Percentiles rank a stretch among this genome's conserved stretches.
phyloP scores from a whole-genome alignment of 2,113 vertebrate genomes.

The Eulacestoma nigropectus region DNA sequence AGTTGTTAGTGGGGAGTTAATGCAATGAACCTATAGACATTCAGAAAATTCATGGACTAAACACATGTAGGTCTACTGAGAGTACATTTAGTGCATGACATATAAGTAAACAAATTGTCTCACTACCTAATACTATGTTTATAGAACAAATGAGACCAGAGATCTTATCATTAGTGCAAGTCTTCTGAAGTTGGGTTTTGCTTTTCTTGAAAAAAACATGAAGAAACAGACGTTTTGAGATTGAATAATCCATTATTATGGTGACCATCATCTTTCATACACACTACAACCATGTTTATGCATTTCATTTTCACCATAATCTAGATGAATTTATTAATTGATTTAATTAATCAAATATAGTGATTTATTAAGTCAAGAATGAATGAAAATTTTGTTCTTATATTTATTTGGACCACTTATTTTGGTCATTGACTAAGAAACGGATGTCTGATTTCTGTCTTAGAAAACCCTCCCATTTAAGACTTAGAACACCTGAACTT shows the following conservation, averaged over 20 bases:
- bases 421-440: background rate
- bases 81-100: background rate
- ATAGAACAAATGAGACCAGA: background rate
- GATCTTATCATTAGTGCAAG: background rate
- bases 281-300: background rate
- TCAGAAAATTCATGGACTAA: background rate
- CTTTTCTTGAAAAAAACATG: background rate
- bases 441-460: background rate
- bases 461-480: background rate
- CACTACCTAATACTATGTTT: background rate
- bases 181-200: background rate
- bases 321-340: background rate
- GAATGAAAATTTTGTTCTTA: background rate
- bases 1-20: rapidly evolving
- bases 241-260: background rate
- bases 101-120: background rate
- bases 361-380: background rate
- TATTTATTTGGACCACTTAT: background rate
- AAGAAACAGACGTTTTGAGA: background rate
- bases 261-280: background rate
- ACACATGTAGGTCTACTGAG: background rate
- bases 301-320: background rate
- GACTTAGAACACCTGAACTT: background rate
- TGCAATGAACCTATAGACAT: background rate
- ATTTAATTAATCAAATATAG: background rate